Percentiles rank a stretch among this genome's conserved stretches.
These are phyloP conservation scores for Clanis bilineata DNA, from an alignment of 2,888 invertebrate species.

Conservation along the genomic window DNA sequence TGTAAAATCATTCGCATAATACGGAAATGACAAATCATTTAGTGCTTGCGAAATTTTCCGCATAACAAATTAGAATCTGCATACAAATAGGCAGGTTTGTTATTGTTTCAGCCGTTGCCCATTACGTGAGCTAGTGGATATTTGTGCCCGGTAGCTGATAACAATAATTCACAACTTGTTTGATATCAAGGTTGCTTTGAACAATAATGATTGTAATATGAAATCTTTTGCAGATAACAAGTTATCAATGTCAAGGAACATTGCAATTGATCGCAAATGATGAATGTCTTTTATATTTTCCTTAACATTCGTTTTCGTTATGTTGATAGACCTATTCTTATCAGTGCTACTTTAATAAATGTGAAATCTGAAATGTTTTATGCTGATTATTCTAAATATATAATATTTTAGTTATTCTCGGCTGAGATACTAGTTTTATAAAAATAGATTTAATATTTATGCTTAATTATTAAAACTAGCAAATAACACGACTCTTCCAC, in stretches of 20 bases:
- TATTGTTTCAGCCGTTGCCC: conserved; percentile 59
- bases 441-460: neutral
- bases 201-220: neutral
- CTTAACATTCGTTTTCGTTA: too few species aligned
- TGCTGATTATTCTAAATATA: too few species aligned
- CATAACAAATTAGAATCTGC: conserved; percentile 40
- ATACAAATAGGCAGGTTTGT: conserved; percentile 41
- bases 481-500: neutral
- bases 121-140: conserved; percentile 48
- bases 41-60: conserved; percentile 34
- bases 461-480: neutral
- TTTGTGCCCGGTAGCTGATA: conserved; percentile 33
- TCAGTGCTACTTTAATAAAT: too few species aligned
- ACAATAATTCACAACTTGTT: conserved; percentile 27
- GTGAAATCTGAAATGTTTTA: too few species aligned
- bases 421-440: neutral
- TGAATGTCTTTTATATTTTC: neutral
- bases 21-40: conserved; percentile 8
- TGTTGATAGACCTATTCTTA: neutral
- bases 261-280: neutral
- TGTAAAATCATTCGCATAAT: neutral
- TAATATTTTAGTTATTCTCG: neutral
- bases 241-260: conserved; percentile 7
- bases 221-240: neutral
- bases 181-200: conserved; percentile 12